Base-by-base conservation (phyloP, 1,140 invertebrate genomes). In the Xylocopa sonorina region DNA sequence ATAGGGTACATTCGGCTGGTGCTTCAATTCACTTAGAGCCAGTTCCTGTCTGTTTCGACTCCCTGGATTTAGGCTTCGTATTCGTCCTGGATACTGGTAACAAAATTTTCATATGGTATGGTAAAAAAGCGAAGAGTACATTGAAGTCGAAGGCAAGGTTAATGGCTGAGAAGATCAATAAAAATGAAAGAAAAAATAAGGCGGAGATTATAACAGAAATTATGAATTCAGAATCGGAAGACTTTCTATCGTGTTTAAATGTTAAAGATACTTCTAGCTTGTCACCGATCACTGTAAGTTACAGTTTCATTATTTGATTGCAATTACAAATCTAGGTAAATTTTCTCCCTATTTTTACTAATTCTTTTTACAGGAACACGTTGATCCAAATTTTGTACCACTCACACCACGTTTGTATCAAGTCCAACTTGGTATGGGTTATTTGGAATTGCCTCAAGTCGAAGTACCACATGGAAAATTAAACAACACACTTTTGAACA, bases 121-220 rank as follows among this genome's bases (percentile, higher is more conserved):
- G 99, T 16, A 96, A 96, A 81, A 97, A 96, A 88, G 96, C 98
- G 0, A 99, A 99, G 92, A 98, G 98, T 88, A 99, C 98, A 0
- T 94, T 99, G 0, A 98, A 98, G 89, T 99, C 98, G 0, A 99
- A 99, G 93, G 96, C 98, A 0, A 95, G 99, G 67, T 93, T 99
- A 5, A 96, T 99, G 94, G 97, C 98, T 3, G 99, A 99, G 91
- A 99, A 99, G 92, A 98, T 99, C 50, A 99, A 99, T 91, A 99
- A 99, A 93, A 98, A 99, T 91, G 99, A 99, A 93, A 93, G 99
- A 27, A 99, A 99, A 91, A 98, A 98, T 87, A 97, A 97, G 90
- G 96, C 98, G 1, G 98, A 99, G 88, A 97, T 99, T 60, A 93
- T 97, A 50, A 96, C 97, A 0, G 96, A 99, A 89, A 93, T 94